Evolutionary conservation across 2,888 invertebrate species (phyloP).

Genomic region (Nephrotoma guestfalica): DNA sequence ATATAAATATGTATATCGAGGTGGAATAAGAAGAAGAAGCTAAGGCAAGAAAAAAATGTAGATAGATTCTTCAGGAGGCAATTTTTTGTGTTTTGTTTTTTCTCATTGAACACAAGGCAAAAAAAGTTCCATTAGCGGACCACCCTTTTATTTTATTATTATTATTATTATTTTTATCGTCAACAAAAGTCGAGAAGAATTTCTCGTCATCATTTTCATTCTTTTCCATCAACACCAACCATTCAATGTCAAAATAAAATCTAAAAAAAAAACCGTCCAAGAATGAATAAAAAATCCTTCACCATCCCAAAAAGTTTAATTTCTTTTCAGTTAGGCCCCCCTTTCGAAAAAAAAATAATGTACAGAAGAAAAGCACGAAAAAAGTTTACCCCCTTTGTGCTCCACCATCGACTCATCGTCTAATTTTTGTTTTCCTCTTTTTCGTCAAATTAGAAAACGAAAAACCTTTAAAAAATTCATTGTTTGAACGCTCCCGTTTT

Average conservation of each 20-base stretch:
- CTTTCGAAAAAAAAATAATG: background rate
- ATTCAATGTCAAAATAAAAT: background rate
- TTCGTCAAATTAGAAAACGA: slow-evolving; percentile 4
- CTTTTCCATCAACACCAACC: background rate
- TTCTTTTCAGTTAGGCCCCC: background rate
- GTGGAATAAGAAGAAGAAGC: background rate
- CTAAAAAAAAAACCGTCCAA: background rate
- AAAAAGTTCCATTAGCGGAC: slow-evolving; percentile 4
- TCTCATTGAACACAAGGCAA: background rate
- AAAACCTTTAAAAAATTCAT: slow-evolving; percentile 4
- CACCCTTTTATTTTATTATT: slow-evolving; percentile 4
- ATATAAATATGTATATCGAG: background rate
- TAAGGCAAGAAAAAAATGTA: background rate
- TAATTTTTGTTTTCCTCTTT: background rate
- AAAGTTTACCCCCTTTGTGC: background rate
- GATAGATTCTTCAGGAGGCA: background rate
- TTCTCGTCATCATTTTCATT: slow-evolving; percentile 1
- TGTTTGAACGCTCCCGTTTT: slow-evolving; percentile 4
- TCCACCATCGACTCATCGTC: background rate
- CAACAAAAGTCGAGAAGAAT: slow-evolving; percentile 1
- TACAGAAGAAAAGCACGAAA: background rate
- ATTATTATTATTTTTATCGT: background rate
- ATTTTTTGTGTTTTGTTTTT: slow-evolving; percentile 2
- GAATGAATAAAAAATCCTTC: background rate
- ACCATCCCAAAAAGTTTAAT: background rate